phyloP scores from a whole-genome alignment of 2,113 vertebrate species.

The Salvelinus alpinus region DNA sequence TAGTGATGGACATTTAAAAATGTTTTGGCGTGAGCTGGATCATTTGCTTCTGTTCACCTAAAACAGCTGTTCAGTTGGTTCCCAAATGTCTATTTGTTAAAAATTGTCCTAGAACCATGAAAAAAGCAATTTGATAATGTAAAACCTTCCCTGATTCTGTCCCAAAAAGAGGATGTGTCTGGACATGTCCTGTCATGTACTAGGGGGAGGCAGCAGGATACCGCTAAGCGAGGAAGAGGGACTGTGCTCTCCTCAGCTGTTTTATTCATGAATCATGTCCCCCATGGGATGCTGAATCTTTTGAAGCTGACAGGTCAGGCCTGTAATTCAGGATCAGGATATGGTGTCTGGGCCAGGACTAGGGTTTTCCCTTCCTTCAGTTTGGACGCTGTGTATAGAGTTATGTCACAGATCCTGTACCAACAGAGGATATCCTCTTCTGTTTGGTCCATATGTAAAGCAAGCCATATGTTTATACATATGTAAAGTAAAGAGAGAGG shows the following conservation, averaged over 20 bases:
- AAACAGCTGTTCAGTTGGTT: too few species aligned
- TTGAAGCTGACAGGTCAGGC: conserved; percentile 19
- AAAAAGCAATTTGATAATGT: too few species aligned
- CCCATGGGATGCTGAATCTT: too few species aligned
- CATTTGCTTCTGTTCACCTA: too few species aligned
- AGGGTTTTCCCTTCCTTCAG: conserved; percentile 31
- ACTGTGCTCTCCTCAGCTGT: background rate
- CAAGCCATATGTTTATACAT: too few species aligned
- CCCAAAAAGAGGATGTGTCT: background rate
- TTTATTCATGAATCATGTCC: conserved; percentile 28
- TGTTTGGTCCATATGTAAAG: background rate
- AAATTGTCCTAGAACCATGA: too few species aligned
- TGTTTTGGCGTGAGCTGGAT: too few species aligned
- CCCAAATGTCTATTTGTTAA: too few species aligned
- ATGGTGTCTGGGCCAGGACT: conserved; percentile 16
- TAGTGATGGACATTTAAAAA: too few species aligned
- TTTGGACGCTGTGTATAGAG: conserved; percentile 24
- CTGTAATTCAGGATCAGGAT: conserved; percentile 37
- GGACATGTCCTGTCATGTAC: background rate
- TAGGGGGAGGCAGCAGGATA: background rate
- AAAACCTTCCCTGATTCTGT: too few species aligned
- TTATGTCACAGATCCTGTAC: background rate
- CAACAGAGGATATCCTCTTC: conserved; percentile 7
- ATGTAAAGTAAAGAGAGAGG: too few species aligned
- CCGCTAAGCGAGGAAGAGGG: background rate